A percentile compares a stretch with the other conserved stretches of the same genome.
Evolutionary conservation across 2,888 invertebrate genomes (phyloP).

Genomic region (Steinernema scapterisci): DNA sequence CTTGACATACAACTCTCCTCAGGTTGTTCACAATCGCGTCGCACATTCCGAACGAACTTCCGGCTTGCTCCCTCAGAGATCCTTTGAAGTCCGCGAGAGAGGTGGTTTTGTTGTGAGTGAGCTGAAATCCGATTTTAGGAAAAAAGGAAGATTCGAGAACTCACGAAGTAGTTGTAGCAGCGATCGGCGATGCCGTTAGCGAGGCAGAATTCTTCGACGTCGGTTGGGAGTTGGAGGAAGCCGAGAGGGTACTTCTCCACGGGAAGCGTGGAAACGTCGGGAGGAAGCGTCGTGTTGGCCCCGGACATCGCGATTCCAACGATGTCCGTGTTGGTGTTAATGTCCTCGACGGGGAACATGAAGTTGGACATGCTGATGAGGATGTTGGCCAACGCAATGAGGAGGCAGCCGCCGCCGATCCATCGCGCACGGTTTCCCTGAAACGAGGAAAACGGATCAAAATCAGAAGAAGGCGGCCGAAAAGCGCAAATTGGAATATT

Average conservation of each 20-base stretch:
- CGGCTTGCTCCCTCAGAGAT: slow-evolving; percentile 1
- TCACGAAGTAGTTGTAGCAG: slow-evolving; percentile 15
- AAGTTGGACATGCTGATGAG: slow-evolving; percentile 65
- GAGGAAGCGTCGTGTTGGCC: not conserved
- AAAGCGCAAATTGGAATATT: too few species aligned
- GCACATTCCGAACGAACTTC: slow-evolving; percentile 42
- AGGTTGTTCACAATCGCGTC: slow-evolving; percentile 53
- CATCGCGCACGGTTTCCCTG: slow-evolving; percentile 66
- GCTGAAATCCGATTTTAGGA: not conserved
- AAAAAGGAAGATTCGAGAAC: not conserved
- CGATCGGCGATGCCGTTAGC: not conserved
- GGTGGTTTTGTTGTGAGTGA: not conserved
- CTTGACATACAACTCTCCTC: slow-evolving; percentile 41
- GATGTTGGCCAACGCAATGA: slow-evolving; percentile 64
- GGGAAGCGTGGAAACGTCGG: not conserved
- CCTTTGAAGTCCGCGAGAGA: slow-evolving; percentile 16
- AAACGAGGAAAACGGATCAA: too few species aligned
- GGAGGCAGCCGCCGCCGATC: slow-evolving; percentile 66
- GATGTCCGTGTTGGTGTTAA: slow-evolving; percentile 38
- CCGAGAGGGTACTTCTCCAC: not conserved
- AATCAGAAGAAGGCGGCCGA: not conserved
- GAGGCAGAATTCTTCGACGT: slow-evolving; percentile 8
- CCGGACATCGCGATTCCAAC: not conserved
- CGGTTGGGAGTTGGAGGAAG: slow-evolving; percentile 8
- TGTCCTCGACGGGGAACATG: slow-evolving; percentile 59